These are phyloP conservation scores for Littorina saxatilis DNA, from an alignment of 1,140 invertebrate species.

Conservation along the genomic window DNA sequence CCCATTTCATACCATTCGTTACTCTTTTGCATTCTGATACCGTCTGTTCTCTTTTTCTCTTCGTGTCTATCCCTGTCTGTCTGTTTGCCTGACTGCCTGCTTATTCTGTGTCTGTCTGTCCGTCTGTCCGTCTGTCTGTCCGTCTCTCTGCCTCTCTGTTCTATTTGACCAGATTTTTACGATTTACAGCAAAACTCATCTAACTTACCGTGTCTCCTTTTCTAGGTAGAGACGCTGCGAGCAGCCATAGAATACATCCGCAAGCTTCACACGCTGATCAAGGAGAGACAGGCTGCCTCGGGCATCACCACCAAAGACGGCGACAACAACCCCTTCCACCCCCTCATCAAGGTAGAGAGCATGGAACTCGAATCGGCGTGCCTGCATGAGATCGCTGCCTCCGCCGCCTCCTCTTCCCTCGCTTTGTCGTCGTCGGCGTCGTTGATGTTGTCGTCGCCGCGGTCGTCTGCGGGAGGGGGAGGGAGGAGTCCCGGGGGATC, in stretches of 20 bases:
- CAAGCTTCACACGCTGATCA: slow-evolving; percentile 86
- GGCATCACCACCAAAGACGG: background rate
- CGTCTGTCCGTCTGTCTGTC: background rate
- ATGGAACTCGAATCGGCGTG: background rate
- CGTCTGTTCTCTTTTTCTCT: background rate
- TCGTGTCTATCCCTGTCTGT: background rate
- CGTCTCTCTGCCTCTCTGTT: no score
- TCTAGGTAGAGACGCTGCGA: slow-evolving; percentile 92
- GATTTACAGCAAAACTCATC: no score
- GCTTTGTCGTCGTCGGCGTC: background rate
- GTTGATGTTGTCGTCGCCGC: background rate
- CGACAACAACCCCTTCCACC: background rate
- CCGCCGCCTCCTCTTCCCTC: background rate
- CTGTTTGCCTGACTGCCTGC: background rate
- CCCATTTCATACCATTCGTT: no score
- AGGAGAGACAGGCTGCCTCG: background rate
- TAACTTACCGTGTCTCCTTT: background rate
- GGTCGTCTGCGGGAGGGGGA: background rate
- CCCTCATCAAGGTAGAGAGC: background rate
- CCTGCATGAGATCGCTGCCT: no score
- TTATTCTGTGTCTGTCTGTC: background rate
- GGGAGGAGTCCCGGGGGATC: slow-evolving; percentile 71
- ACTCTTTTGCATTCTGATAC: no score
- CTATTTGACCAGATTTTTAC: no score
- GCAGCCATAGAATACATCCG: slow-evolving; percentile 96